Base-by-base conservation (phyloP, 2,888 invertebrate genomes). In the Sicus ferrugineus region DNA sequence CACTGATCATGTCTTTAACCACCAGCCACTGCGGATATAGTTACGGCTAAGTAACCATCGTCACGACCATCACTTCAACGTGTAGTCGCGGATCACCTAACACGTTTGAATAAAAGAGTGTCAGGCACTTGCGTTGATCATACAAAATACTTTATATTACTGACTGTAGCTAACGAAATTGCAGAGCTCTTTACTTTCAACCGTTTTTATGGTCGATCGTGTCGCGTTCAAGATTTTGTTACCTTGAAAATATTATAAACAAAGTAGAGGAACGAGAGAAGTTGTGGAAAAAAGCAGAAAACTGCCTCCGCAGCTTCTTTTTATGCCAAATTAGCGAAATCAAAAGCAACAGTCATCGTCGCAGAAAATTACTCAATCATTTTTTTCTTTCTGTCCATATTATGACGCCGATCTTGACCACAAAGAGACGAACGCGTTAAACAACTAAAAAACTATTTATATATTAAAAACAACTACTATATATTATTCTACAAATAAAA, bases 201-300 rank as follows among this genome's bases (percentile, higher is more conserved):
- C 42, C n/a, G n/a, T 42, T 42, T 42, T 11, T 16, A 42, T 16
- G 16, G 42, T 42, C 16, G 54, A 54, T 54, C 54, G 54, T 54
- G 28, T 54, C 26, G 26, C 54, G 54, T 54, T 28, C 16, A 21
- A 54, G 28, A 54, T 54, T 26, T 3, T 16, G 26, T 54, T 54
- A 54, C 54, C 54, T 54, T 54, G 54, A 54, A 28, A 54, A 54
- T 26, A 54, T 54, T 23, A 14, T 54, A 54, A 26, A 26, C 54
- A 54, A 54, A 54, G 26, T 16, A 54, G 28, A 54, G 2, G 23
- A 52, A 52, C 23, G 21, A 21, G 9, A 28, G 23, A 23, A 26
- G n/a, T n/a, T n/a, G n/a, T n/a, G n/a, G n/a, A n/a, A n/a, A n/a
- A 52, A 4, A 4, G 23, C 21, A 21, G 14, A 28, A 54, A 54